phyloP scores from a whole-genome alignment of 2,888 invertebrate genomes.

The Melipona beecheii region DNA sequence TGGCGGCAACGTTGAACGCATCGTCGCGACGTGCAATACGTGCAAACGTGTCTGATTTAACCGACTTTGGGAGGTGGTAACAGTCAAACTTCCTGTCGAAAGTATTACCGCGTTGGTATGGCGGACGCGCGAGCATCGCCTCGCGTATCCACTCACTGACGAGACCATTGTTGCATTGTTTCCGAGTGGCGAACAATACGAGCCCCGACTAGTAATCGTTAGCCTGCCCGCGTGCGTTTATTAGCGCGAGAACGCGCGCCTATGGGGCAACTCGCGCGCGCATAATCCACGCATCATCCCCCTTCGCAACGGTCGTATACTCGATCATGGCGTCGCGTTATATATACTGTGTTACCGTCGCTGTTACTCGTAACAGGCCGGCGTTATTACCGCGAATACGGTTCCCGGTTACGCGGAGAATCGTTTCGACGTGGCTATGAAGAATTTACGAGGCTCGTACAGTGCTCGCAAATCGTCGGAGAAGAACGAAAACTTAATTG shows the following conservation, averaged over 20 bases:
- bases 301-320: conserved; percentile 35
- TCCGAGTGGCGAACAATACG: conserved; percentile 49
- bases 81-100: conserved; percentile 4
- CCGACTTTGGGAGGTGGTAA: neutral
- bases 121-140: conserved; percentile 3
- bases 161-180: conserved; percentile 51
- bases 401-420: conserved; percentile 7
- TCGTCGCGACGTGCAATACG: neutral
- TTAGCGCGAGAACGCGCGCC: conserved; percentile 43
- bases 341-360: neutral
- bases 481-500: neutral
- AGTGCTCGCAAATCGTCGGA: neutral
- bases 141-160: conserved; percentile 33
- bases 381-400: conserved; percentile 31
- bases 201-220: conserved; percentile 43
- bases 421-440: neutral
- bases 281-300: conserved; percentile 37
- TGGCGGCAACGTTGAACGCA: neutral
- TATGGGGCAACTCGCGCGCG: conserved; percentile 29
- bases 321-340: conserved; percentile 32
- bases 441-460: neutral
- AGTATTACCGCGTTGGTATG: conserved; percentile 19
- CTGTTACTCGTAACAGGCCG: conserved; percentile 34
- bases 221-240: conserved; percentile 35
- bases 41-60: neutral